Percentiles rank a stretch among this genome's conserved stretches.
Conservation (phyloP, 2,888 invertebrate genomes). For the Acleris holmiana region DNA sequence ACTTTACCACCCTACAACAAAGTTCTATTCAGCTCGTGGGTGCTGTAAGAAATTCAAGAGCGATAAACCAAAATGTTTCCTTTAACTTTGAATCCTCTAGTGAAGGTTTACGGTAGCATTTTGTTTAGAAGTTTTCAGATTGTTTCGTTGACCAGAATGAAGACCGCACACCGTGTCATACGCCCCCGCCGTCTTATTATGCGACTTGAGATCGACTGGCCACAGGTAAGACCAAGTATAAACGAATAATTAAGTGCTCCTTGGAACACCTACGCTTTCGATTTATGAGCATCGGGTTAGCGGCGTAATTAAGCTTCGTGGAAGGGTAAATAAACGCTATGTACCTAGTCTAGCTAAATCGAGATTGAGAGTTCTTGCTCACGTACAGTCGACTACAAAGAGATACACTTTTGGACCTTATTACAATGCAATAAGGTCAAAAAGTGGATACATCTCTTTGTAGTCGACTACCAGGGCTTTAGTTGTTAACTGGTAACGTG, state of each 20-base stretch:
- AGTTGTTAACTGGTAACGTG: no score
- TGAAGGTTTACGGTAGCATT: slow-evolving; percentile 44
- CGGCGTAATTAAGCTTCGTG: slow-evolving; percentile 25
- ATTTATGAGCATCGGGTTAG: slow-evolving; percentile 33
- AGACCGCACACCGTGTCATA: slow-evolving; percentile 71
- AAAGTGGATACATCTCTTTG: no score
- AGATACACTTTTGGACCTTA: no score
- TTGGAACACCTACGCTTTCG: slow-evolving; percentile 31
- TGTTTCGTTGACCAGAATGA: slow-evolving; percentile 59
- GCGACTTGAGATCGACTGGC: slow-evolving; percentile 46
- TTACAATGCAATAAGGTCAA: no score
- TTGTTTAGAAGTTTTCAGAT: slow-evolving; percentile 41
- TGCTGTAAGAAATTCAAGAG: slow-evolving; percentile 49
- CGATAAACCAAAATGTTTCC: slow-evolving; percentile 40
- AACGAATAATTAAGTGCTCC: slow-evolving; percentile 30
- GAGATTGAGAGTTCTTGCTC: no score
- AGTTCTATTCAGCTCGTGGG: slow-evolving; percentile 45
- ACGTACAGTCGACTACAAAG: no score
- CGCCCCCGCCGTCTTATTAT: slow-evolving; percentile 70
- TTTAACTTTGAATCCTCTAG: slow-evolving; percentile 46
- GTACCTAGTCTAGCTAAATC: neutral
- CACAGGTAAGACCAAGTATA: slow-evolving; percentile 20
- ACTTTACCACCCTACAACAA: slow-evolving; percentile 47
- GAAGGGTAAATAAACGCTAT: slow-evolving; percentile 16
- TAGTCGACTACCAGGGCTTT: no score